A percentile compares a stretch with the other conserved stretches of the same genome.
Conservation (phyloP, 2,797 vertebrate genomes). For the Clarias laeviceps region DNA sequence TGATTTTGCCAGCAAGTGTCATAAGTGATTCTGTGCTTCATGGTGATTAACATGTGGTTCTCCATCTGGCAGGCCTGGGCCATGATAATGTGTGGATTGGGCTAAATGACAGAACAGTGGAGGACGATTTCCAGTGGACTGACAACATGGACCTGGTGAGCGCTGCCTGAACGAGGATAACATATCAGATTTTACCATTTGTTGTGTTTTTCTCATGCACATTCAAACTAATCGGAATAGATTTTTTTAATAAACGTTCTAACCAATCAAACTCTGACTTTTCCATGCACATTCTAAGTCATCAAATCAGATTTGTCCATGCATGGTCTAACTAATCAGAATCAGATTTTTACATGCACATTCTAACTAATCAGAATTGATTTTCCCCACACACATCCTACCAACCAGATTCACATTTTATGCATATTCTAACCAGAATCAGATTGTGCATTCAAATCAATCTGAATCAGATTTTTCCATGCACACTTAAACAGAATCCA, state of each 20-base stretch:
- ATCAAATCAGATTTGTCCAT: background rate
- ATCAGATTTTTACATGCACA: background rate
- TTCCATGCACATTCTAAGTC: background rate
- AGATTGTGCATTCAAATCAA: background rate
- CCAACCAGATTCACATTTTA: background rate
- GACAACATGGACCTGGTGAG: conserved; percentile 87
- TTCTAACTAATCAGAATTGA: background rate
- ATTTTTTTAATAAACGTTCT: no score
- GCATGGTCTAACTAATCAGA: background rate
- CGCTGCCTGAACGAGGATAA: background rate
- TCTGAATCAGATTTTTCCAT: background rate
- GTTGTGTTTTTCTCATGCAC: background rate
- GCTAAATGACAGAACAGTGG: conserved; percentile 91
- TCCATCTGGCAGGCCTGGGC: conserved; percentile 79
- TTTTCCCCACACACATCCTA: background rate
- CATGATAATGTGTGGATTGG: conserved; percentile 95
- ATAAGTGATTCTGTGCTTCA: background rate
- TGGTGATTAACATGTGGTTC: background rate
- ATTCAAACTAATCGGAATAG: background rate
- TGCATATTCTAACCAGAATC: background rate
- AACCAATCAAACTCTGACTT: background rate
- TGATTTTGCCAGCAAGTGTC: background rate
- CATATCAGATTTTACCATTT: no score
- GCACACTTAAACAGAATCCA: background rate
- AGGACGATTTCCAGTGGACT: conserved; percentile 96